Base-by-base conservation (phyloP, 2,797 vertebrate species). In the Molossus alvarezi region DNA sequence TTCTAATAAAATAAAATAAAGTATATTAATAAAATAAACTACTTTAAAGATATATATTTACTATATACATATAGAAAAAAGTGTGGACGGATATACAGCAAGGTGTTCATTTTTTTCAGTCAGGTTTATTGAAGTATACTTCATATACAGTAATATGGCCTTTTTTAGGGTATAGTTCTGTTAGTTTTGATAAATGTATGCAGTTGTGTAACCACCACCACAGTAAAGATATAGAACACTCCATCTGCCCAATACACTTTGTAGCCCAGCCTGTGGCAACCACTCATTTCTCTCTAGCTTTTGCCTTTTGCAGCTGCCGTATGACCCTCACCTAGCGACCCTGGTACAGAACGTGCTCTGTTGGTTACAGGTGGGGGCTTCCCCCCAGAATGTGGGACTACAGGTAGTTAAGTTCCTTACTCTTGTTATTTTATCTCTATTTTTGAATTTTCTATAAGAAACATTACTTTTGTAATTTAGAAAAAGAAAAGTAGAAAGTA, bases 361-460 rank as follows among this genome's bases (percentile, higher is more conserved):
- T 48, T 62, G 57, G 67, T 81, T 95, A 82, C 80, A 86, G 60
- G 6, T 67, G 29, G 64, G 64, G 64, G 41, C 67, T 77, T 76
- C 20, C 5, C 27, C 29, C 72, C 53, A 84, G 33, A 85, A 92
- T 67, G 41, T 67, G 29, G 20, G 60, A 88, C 55, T 80, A 33
- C 37, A 48, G 67, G 25, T 41, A 80, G 75, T 45, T 45, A 85
- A 75, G 73, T 92, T 75, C 53, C 33, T 69, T 79, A 75, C 64
- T 55, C 51, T 87, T 91, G 9, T 69, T 81, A 92, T 83, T 10
- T 69, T 81, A 92, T 83, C 14, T 75, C 18, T 13, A 53, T 41
- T 80, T 93, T 86, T n/a, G 13, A 69, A 72, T 77, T 83, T 90
- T 93, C 64, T 83, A 65, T 33, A 64, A 69, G 45, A 92, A 77